Conservation (phyloP, 1,140 invertebrate species). For the Leptopilina boulardi region DNA sequence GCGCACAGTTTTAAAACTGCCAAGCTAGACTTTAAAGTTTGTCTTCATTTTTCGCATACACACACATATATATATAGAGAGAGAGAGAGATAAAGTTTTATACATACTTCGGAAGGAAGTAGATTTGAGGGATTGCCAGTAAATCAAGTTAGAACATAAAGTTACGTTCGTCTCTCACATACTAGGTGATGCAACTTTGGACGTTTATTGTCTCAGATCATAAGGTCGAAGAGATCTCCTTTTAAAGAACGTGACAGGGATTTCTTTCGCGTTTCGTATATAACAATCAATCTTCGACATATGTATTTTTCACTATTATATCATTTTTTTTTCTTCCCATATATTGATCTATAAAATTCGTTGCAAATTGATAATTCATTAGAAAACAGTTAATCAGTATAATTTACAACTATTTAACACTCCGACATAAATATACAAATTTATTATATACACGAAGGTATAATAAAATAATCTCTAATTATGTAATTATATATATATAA, state of each 20-base stretch:
- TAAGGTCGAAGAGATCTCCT: conserved; percentile 12
- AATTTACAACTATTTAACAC: background rate
- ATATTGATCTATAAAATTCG: conserved; percentile 9
- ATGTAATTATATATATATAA: background rate
- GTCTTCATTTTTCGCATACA: background rate
- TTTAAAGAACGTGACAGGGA: conserved; percentile 24
- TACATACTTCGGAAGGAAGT: conserved; percentile 9
- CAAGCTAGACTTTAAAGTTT: background rate
- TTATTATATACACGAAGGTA: too few species aligned
- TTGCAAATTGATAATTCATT: background rate
- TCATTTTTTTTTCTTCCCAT: background rate
- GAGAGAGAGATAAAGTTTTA: background rate
- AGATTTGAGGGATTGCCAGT: conserved; percentile 21
- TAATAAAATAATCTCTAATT: background rate
- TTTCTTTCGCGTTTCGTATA: background rate
- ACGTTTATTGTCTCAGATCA: conserved; percentile 22
- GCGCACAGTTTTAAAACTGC: background rate
- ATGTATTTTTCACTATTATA: background rate
- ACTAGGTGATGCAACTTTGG: conserved; percentile 17
- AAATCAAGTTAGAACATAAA: conserved; percentile 24
- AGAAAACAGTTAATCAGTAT: background rate
- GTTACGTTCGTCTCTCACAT: conserved; percentile 16
- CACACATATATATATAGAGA: too few species aligned
- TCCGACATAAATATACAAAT: background rate
- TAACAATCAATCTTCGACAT: conserved; percentile 11